Evolutionary conservation across 2,888 invertebrate genomes (phyloP), one percentile per base, ranked within the genome.

Genomic region (Epinotia ramella): DNA sequence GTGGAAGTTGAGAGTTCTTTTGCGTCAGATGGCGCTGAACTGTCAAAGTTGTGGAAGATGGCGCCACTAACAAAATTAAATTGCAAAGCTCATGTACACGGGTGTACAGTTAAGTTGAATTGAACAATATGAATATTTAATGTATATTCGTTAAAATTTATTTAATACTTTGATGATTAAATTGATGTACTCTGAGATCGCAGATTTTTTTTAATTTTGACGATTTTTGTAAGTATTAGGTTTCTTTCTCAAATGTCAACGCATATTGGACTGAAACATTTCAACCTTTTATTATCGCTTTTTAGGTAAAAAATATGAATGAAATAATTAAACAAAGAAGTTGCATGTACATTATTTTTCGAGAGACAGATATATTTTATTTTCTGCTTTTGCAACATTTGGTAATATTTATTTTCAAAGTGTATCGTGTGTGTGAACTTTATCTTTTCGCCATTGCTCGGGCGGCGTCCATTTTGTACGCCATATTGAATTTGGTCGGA

Each of bases 401-500:
- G 5, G 64, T 67, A 40, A 16, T 57, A 76, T 76, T 82, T 84
- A 83, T 82, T 80, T 81, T 80, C 76, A n/a, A 53, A 18, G n/a
- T 62, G 56, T 81, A 81, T 82, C 87, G 81, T 86, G 83, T 86
- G 77, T 81, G 77, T 80, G 65, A 83, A 84, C 87, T 88, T 90
- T 89, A 86, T 86, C 85, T 85, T 87, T 69, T 76, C 68, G 56
- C 76, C 73, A 69, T 75, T 64, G 73, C 62, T 65, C 66, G 79
- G 71, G 81, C 82, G 91, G 94, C 94, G 94, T 94, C 94, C 95
- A 94, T 95, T 93, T 94, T 94, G 93, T 88, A 91, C 94, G 95
- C 95, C 94, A 95, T 95, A 94, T 94, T 94, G 94, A 94, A 95
- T 95, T 94, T 94, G 92, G 94, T 95, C 95, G 94, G 95, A 95